Evolutionary conservation across 2,888 invertebrate species (phyloP).

Genomic region (Aleiodes leptofemur): DNA sequence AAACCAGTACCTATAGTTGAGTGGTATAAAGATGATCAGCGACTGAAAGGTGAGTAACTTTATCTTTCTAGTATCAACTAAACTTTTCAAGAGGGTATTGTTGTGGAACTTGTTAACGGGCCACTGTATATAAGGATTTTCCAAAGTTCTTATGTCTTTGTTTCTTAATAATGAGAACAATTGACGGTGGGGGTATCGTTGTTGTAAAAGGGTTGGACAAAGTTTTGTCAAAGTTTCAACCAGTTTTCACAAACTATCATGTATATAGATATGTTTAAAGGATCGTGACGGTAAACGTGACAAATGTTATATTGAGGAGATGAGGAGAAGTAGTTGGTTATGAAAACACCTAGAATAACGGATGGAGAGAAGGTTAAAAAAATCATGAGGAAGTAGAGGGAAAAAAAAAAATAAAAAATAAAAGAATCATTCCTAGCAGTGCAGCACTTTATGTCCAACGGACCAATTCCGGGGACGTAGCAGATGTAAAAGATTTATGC

Average conservation of each 20-base stretch:
- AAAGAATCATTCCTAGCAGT: constrained; percentile 27
- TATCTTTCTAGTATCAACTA: constrained; percentile 23
- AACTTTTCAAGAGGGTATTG: constrained; percentile 23
- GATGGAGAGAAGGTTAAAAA: background rate
- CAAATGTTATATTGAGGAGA: constrained; percentile 21
- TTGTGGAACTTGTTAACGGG: constrained; percentile 13
- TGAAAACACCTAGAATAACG: constrained; percentile 13
- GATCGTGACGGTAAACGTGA: constrained; percentile 1
- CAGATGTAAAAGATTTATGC: constrained; percentile 58
- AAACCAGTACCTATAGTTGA: constrained; percentile 90
- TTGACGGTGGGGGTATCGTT: constrained; percentile 2
- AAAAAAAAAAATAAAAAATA: constrained; percentile 14
- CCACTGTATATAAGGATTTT: constrained; percentile 18
- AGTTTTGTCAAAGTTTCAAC: no score
- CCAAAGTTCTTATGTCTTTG: constrained; percentile 20
- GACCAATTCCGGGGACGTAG: constrained; percentile 54
- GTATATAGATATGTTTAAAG: background rate
- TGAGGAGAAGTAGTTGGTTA: constrained; percentile 16
- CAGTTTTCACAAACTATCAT: constrained; percentile 5
- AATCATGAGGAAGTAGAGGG: background rate
- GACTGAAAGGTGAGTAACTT: constrained; percentile 66
- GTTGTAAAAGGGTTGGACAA: background rate
- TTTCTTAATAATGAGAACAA: constrained; percentile 24
- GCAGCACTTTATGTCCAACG: constrained; percentile 39
- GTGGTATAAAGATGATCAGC: constrained; percentile 85